Percentiles rank a stretch among this genome's conserved stretches.
phyloP scores from a whole-genome alignment of 2,888 invertebrate genomes.

The Aleiodes alternator region DNA sequence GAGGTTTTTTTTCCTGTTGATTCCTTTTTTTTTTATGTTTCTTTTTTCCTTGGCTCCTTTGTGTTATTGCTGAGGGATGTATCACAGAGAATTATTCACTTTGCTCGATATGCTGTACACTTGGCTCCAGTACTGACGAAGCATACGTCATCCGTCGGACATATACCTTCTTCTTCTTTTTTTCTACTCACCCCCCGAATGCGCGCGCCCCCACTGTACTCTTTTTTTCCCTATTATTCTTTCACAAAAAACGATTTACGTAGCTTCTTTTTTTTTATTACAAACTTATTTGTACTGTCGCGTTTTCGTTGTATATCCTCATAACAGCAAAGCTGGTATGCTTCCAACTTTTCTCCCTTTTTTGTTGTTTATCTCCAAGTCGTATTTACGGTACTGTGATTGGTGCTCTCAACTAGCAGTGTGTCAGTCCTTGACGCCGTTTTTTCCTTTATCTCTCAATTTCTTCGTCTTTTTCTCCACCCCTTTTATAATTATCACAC shows the following conservation, averaged over 20 bases:
- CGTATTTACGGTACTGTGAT: slow-evolving; percentile 21
- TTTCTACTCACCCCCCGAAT: background rate
- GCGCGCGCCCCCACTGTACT: background rate
- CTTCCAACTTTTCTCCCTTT: slow-evolving; percentile 9
- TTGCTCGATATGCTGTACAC: slow-evolving; percentile 23
- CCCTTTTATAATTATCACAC: background rate
- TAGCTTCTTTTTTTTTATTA: background rate
- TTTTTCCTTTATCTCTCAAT: no score
- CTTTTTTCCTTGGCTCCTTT: background rate
- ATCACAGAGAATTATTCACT: slow-evolving; percentile 34
- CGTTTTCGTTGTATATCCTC: slow-evolving; percentile 22
- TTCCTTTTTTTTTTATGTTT: no score
- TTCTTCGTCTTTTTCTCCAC: background rate
- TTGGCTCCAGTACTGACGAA: slow-evolving; percentile 12
- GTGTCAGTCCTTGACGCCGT: background rate
- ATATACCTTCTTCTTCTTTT: background rate
- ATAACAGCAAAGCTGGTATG: background rate
- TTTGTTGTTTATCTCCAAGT: slow-evolving; percentile 14
- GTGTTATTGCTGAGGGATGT: background rate
- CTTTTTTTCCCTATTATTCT: slow-evolving; percentile 3
- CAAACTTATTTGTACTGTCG: slow-evolving; percentile 19
- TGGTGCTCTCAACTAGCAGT: slow-evolving; percentile 3
- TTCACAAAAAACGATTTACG: slow-evolving; percentile 1
- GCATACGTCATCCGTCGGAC: slow-evolving; percentile 28
- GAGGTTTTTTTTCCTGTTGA: background rate